Conservation (phyloP, 2,888 invertebrate species). For the Leucophora obtusa region DNA sequence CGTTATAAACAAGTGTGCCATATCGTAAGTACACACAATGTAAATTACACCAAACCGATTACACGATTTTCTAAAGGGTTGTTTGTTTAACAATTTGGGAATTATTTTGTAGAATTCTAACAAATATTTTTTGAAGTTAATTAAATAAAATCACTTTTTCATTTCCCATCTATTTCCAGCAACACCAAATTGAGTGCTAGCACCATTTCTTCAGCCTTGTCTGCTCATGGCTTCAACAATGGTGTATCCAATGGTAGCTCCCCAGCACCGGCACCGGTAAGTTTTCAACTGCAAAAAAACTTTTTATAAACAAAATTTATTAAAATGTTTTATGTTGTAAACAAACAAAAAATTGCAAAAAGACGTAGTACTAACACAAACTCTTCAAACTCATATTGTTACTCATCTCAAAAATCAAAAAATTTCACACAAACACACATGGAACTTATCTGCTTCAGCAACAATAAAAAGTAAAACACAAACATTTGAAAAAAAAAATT, state of each 20-base stretch:
- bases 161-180: slow-evolving; percentile 76
- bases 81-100: too few relatives aligned
- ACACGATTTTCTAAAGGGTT: too few relatives aligned
- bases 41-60: too few relatives aligned
- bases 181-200: slow-evolving; percentile 85
- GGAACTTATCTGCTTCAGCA: slow-evolving; percentile 7
- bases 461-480: slow-evolving; percentile 12
- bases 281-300: slow-evolving; percentile 60
- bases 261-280: slow-evolving; percentile 75
- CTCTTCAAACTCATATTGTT: slow-evolving; percentile 58
- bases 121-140: too few relatives aligned
- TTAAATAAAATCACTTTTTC: neutral
- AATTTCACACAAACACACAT: slow-evolving; percentile 16
- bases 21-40: too few relatives aligned
- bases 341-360: slow-evolving; percentile 10
- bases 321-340: slow-evolving; percentile 56
- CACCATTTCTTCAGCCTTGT: slow-evolving; percentile 87
- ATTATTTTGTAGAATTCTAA: too few relatives aligned
- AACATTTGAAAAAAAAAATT: slow-evolving; percentile 3
- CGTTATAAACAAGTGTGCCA: too few relatives aligned
- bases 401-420: slow-evolving; percentile 54
- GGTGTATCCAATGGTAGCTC: slow-evolving; percentile 76
- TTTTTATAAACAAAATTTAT: slow-evolving; percentile 41
- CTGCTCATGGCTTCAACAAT: slow-evolving; percentile 77
- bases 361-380: slow-evolving; percentile 46